Evolutionary conservation across 1,140 invertebrate genomes (phyloP).

Genomic region (Drosophila orosa): DNA sequence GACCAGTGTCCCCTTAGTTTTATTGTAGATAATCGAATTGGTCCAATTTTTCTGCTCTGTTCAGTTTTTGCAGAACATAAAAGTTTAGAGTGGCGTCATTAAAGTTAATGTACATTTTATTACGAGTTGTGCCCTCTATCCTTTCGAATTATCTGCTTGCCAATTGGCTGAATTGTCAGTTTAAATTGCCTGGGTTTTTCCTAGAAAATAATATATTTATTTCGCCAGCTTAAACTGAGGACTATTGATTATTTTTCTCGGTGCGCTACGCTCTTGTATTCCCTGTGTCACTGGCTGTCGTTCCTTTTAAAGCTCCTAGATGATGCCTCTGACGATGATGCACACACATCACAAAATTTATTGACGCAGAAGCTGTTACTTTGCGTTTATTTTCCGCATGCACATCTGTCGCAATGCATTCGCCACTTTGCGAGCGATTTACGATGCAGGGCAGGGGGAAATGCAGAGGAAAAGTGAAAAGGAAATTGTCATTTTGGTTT

Average conservation of each 20-base stretch:
- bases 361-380: slow-evolving; percentile 61
- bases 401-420: slow-evolving; percentile 33
- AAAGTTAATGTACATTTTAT: slow-evolving; percentile 16
- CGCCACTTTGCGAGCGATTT: slow-evolving; percentile 36
- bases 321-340: slow-evolving; percentile 35
- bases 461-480: slow-evolving; percentile 13
- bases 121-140: background rate
- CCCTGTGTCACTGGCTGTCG: background rate
- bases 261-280: background rate
- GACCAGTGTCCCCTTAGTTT: background rate
- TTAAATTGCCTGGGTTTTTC: background rate
- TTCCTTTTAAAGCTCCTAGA: slow-evolving; percentile 1
- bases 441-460: slow-evolving; percentile 6
- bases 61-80: background rate
- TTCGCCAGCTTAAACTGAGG: background rate
- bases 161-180: slow-evolving; percentile 7
- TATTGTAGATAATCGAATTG: slow-evolving; percentile 14
- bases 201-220: background rate
- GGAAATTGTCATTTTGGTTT: slow-evolving; percentile 51
- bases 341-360: slow-evolving; percentile 70
- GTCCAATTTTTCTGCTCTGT: background rate
- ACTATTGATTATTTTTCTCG: background rate
- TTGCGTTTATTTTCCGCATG: slow-evolving; percentile 50
- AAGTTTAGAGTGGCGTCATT: slow-evolving; percentile 7
- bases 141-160: background rate